Base-by-base conservation (phyloP, 2,888 invertebrate genomes). In the Sarcophaga carnaria region DNA sequence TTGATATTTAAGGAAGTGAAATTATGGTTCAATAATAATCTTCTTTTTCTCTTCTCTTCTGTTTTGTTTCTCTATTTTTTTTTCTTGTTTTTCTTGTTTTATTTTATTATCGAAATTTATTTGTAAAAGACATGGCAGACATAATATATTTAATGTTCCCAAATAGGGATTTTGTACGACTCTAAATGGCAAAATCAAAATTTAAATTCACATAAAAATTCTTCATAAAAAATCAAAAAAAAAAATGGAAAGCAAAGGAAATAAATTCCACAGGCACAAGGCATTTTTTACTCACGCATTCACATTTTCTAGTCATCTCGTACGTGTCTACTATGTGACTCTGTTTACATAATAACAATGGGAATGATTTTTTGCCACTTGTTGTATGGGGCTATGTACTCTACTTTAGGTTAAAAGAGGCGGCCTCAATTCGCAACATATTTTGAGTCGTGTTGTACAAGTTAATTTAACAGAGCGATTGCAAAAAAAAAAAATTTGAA, bases 141-240 rank as follows among this genome's bases (percentile, higher is more conserved):
- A 54, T 54, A 54, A 54, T 17, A 54, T 4, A 12, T 14, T 54
- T 54, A 54, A 54, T 14, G 54, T 54, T 54, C 54, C 4, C 17
- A 54, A 54, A 54, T 54, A 17, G 54, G 17, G 0, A 54, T 54
- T 54, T 54, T 54, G 17, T 54, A 54, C 17, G 14, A 54, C 20
- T 64, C 54, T 11, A 64, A 72, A 66, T 37, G 20, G 45, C 72
- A 59, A 45, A 75, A 76, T 76, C 37, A 81, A 66, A 76, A 76
- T 59, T 76, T 76, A 81, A 81, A 76, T 76, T 54, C 67, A 63
- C 49, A 76, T 69, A 75, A 12, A 70, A 54, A 54, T 66, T 27
- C 8, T 59, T 47, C 22, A 49, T 69, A 62, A 45, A 66, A 17
- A 67, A 59, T 4, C n/a, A 47, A 17, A 54, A 54, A 54, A 14